phyloP scores from a whole-genome alignment of 2,797 vertebrate species.

The Lutjanus argentimaculatus region DNA sequence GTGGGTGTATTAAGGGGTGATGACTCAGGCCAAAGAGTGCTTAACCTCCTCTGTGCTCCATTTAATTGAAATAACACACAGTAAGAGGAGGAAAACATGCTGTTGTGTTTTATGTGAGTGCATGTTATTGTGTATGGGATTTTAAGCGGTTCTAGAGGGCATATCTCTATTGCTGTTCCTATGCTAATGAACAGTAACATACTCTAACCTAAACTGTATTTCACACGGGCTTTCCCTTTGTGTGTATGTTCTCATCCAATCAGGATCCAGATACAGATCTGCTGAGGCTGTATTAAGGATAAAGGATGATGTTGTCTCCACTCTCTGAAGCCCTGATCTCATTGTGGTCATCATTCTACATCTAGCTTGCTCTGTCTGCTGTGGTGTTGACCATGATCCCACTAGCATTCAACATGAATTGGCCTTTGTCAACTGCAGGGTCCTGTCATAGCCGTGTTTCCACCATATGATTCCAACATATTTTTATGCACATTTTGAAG shows the following conservation, averaged over 20 bases:
- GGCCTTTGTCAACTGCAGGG: slow-evolving; percentile 1
- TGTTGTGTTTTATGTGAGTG: not conserved
- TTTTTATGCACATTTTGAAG: no score
- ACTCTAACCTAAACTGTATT: slow-evolving; percentile 6
- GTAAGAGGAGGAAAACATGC: not conserved
- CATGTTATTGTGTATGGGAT: not conserved
- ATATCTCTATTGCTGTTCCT: slow-evolving; percentile 13
- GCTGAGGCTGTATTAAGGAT: not conserved
- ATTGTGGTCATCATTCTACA: not conserved
- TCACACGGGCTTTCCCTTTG: slow-evolving; percentile 11
- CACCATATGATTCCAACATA: no score
- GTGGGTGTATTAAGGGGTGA: slow-evolving; percentile 19
- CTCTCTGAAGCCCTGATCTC: not conserved
- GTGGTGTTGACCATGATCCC: not conserved
- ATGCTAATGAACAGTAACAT: slow-evolving; percentile 21
- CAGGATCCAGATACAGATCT: not conserved
- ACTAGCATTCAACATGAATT: not conserved
- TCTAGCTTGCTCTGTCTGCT: not conserved
- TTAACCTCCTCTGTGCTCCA: slow-evolving; percentile 28
- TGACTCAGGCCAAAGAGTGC: slow-evolving; percentile 55
- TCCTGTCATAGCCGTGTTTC: not conserved
- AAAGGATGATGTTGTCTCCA: slow-evolving; percentile 16
- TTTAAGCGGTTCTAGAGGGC: not conserved
- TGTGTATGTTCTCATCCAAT: slow-evolving; percentile 1
- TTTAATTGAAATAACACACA: slow-evolving; percentile 6